Percentiles rank a stretch among this genome's conserved stretches.
Conservation (phyloP, 2,888 invertebrate genomes). For the Ischnus inquisitorius region DNA sequence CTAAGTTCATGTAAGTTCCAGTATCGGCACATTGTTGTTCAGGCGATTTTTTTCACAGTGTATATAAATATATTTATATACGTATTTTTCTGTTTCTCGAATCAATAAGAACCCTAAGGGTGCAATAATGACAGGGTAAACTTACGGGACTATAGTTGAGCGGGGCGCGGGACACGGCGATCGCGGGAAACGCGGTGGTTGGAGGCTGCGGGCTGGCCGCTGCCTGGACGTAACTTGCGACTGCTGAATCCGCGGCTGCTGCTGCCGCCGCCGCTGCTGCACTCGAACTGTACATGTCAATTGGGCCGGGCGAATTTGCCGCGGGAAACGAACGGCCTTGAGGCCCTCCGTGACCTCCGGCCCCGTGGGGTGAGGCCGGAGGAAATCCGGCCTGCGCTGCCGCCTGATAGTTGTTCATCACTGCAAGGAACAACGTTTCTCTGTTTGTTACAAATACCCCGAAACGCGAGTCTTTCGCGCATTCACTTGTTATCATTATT, state of each 20-base stretch:
- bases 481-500: slow-evolving; percentile 18
- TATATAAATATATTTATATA: neutral
- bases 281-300: slow-evolving; percentile 97
- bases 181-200: slow-evolving; percentile 94
- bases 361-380: slow-evolving; percentile 93
- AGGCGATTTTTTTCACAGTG: too few relatives aligned
- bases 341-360: slow-evolving; percentile 86
- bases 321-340: slow-evolving; percentile 94
- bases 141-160: slow-evolving; percentile 97
- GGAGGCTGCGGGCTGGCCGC: slow-evolving; percentile 98
- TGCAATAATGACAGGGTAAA: slow-evolving; percentile 74
- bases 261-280: slow-evolving; percentile 88
- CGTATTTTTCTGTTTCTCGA: neutral
- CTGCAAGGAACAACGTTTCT: slow-evolving; percentile 87
- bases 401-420: slow-evolving; percentile 98
- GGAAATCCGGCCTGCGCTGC: slow-evolving; percentile 92
- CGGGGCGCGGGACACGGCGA: slow-evolving; percentile 97
- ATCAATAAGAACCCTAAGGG: slow-evolving; percentile 28
- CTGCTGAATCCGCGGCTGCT: slow-evolving; percentile 89
- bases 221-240: slow-evolving; percentile 97
- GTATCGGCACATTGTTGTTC: too few relatives aligned
- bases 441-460: slow-evolving; percentile 9
- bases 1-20: too few relatives aligned
- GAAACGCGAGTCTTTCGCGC: neutral
- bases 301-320: slow-evolving; percentile 96